These are phyloP conservation scores for Dorcus parallelipipedus DNA, from an alignment of 2,888 invertebrate genomes.

Conservation along the genomic window DNA sequence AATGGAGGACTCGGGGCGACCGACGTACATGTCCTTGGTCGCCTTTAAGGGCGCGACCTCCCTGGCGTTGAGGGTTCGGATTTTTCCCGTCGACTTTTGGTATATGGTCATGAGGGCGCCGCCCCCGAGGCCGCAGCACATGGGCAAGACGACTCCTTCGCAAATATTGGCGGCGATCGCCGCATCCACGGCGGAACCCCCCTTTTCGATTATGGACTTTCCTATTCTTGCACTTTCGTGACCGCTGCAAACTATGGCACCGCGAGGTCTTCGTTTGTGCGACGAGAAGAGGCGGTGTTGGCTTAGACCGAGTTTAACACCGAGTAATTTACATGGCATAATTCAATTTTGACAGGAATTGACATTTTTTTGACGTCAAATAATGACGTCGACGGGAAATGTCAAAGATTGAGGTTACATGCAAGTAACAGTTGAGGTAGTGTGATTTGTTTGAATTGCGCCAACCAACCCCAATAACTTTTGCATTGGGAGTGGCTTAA, in stretches of 20 bases:
- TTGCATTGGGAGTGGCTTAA: no score
- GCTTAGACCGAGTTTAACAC: no score
- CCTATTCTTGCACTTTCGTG: constrained; percentile 71
- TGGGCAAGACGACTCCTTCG: constrained; percentile 73
- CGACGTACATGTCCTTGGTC: constrained; percentile 60
- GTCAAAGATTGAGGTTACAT: not conserved
- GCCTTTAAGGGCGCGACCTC: constrained; percentile 69
- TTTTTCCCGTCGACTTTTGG: constrained; percentile 55
- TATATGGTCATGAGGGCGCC: constrained; percentile 80
- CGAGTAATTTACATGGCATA: no score
- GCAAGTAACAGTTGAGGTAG: not conserved
- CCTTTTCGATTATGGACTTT: constrained; percentile 60
- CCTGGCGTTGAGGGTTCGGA: constrained; percentile 65
- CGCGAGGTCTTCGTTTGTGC: constrained; percentile 29
- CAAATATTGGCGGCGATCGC: constrained; percentile 78
- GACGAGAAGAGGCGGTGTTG: no score
- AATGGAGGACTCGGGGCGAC: not conserved
- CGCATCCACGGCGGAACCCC: constrained; percentile 75
- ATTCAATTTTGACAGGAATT: no score
- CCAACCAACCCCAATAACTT: no score
- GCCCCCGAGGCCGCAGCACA: constrained; percentile 81
- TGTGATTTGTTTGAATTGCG: no score
- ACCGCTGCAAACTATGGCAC: constrained; percentile 72
- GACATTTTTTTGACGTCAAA: no score
- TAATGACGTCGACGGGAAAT: no score